phyloP scores from a whole-genome alignment of 2,888 invertebrate genomes.

The Anoncus sp. region DNA sequence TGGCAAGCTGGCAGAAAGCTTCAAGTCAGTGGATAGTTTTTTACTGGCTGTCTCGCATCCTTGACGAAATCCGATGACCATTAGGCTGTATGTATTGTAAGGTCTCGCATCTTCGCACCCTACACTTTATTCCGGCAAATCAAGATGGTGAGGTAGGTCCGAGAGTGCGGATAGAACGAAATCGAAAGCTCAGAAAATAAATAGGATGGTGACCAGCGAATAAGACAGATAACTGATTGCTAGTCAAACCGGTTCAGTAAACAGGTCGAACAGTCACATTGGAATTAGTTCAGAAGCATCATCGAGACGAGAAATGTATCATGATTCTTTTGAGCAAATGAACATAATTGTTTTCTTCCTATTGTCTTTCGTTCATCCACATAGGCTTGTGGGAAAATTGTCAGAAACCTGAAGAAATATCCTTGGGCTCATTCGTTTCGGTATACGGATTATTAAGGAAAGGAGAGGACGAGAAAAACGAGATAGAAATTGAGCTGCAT shows the following conservation, averaged over 20 bases:
- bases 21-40: constrained; percentile 47
- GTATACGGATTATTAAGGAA: constrained; percentile 24
- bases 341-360: constrained; percentile 36
- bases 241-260: not conserved
- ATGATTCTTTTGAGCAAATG: constrained; percentile 27
- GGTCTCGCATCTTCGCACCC: constrained; percentile 28
- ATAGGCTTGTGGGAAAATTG: not conserved
- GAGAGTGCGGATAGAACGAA: constrained; percentile 10
- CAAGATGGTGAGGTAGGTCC: constrained; percentile 31
- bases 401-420: not conserved
- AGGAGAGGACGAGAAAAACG: not conserved
- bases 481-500: constrained; percentile 10
- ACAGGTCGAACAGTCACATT: constrained; percentile 32
- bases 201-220: constrained; percentile 33
- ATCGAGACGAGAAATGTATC: constrained; percentile 27
- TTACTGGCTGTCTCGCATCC: constrained; percentile 30
- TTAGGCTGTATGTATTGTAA: constrained; percentile 55
- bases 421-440: not conserved
- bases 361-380: not conserved
- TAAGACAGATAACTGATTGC: constrained; percentile 48
- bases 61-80: constrained; percentile 51
- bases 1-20: constrained; percentile 37
- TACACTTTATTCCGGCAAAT: constrained; percentile 26
- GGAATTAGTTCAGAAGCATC: constrained; percentile 22
- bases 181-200: constrained; percentile 39